Conservation (phyloP, 2,888 invertebrate genomes). For the Pristionchus exspectatus region DNA sequence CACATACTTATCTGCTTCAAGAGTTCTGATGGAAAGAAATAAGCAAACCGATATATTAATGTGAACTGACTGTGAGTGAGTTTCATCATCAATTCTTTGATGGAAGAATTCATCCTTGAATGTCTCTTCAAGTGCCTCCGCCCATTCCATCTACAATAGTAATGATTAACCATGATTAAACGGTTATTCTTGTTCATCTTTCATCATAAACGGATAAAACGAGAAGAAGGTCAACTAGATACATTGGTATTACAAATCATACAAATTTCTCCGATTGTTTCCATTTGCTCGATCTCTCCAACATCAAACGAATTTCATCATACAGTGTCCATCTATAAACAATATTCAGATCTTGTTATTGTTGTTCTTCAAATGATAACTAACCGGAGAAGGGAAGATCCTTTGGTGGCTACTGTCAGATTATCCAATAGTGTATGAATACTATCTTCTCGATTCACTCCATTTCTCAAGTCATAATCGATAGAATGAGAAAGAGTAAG, state of each 20-base stretch:
- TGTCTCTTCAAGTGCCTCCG: constrained; percentile 50
- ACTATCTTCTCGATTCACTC: neutral
- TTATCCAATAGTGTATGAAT: neutral
- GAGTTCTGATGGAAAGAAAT: constrained; percentile 39
- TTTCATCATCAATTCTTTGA: constrained; percentile 5
- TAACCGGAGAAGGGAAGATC: constrained; percentile 14
- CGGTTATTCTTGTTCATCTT: neutral
- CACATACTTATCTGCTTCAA: constrained; percentile 55
- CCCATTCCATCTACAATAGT: constrained; percentile 57
- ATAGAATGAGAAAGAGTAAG: neutral
- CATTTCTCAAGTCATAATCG: neutral
- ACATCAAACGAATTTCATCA: constrained; percentile 38
- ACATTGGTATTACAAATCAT: neutral
- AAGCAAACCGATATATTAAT: neutral
- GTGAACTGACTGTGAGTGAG: neutral
- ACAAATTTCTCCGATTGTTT: constrained; percentile 1
- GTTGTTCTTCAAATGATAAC: neutral
- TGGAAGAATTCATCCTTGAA: constrained; percentile 58
- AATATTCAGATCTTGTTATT: neutral
- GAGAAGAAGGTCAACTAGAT: too few species aligned
- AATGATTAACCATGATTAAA: neutral
- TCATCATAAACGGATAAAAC: neutral
- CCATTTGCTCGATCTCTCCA: neutral
- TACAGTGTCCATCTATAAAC: constrained; percentile 29
- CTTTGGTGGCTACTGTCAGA: constrained; percentile 5